Evolutionary conservation across 2,113 vertebrate genomes (phyloP), one percentile per base, ranked within the genome.

Genomic region (Psammodynastes pulverulentus): DNA sequence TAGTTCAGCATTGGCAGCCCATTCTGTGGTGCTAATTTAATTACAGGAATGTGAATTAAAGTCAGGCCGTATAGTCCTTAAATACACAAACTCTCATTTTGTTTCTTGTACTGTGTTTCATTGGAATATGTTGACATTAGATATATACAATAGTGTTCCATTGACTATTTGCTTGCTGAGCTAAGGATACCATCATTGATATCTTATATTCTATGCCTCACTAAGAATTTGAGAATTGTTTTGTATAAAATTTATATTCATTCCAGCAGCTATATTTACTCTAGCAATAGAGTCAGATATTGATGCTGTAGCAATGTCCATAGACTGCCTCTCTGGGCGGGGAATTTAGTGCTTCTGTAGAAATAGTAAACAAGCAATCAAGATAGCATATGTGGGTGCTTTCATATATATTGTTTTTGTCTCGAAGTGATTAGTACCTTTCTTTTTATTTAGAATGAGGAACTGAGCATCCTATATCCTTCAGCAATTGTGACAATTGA

Each of bases 401-500:
- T 72, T 72, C 86, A 43, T 19, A 51, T 26, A n/a, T 53, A 79
- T 4, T 46, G 53, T 86, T 2, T n/a, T 89, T 79, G 84, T 3
- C 4, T 8, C 29, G 86, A 91, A 39, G 43, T 86, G 0, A 0
- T 12, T 87, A 54, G 48, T 79, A 1, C 13, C n/a, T 17, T 62
- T 48, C 48, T 87, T 96, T 88, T 39, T 54, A 23, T 84, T 34
- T 51, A 99, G 99, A 99, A 99, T 88, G 99, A 99, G 97, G 99
- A 99, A 90, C 93, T 99, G 91, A 99, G 99, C 94, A 99, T 99
- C 95, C 97, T 99, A 39, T 99, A 99, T 92, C 98, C 98, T 49
- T 97, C 98, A 92, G 98, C 99, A 90, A 97, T 99, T 96, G 99
- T 99, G 94, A 99, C 99, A 87, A 99, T 99, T 62, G 99, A 99